A percentile compares a stretch with the other conserved stretches of the same genome.
phyloP scores from a whole-genome alignment of 1,140 invertebrate species.

The Melipona quadrifasciata region DNA sequence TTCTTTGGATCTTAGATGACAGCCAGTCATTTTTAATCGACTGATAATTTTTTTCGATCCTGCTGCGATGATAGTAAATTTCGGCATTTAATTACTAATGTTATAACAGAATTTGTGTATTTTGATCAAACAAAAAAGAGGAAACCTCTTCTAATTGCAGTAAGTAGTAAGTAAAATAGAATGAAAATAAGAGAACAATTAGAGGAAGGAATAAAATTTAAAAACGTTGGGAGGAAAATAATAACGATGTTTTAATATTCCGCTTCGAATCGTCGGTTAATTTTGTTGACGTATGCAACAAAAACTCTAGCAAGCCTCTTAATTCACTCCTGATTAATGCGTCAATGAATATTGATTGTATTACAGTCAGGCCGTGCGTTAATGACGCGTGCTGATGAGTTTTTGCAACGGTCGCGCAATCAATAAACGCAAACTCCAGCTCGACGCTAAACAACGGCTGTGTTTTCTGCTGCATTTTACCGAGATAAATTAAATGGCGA shows the following conservation, averaged over 20 bases:
- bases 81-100: too few relatives aligned
- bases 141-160: too few relatives aligned
- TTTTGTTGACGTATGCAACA: conserved; percentile 4
- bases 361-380: conserved; percentile 20
- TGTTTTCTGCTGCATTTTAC: neutral
- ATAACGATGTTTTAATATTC: neutral
- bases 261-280: neutral
- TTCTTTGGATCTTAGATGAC: too few relatives aligned
- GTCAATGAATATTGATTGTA: conserved; percentile 33
- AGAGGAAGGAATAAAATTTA: neutral
- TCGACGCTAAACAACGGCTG: neutral
- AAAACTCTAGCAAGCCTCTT: conserved; percentile 2
- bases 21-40: too few relatives aligned
- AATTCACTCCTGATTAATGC: conserved; percentile 22
- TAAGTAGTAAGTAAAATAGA: too few relatives aligned
- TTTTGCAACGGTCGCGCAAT: conserved; percentile 29
- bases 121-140: too few relatives aligned
- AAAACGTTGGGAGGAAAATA: neutral
- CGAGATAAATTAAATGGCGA: neutral
- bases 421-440: conserved; percentile 14
- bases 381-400: conserved; percentile 39
- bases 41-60: too few relatives aligned
- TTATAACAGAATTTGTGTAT: too few relatives aligned
- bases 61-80: too few relatives aligned
- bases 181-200: too few relatives aligned